Evolutionary conservation across 2,888 invertebrate species (phyloP).

Genomic region (Hydrotaea diabolus): DNA sequence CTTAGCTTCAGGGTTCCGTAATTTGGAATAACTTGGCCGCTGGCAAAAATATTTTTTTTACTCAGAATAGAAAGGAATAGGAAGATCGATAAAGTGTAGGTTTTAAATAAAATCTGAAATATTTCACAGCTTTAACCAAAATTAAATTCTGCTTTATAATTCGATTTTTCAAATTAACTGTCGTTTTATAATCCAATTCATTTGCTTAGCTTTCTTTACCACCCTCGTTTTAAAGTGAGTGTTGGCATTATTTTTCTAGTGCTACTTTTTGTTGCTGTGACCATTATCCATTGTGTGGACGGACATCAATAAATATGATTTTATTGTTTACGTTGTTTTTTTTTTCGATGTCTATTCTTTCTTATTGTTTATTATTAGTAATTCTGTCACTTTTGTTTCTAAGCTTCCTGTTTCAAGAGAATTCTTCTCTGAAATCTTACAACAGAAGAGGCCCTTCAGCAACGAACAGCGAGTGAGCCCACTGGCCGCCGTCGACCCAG

Average conservation of each 20-base stretch:
- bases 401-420: conserved; percentile 60
- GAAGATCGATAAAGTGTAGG: too few relatives aligned
- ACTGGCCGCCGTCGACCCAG: not conserved
- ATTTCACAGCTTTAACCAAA: too few relatives aligned
- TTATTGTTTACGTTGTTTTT: conserved; percentile 15
- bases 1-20: too few relatives aligned
- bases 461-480: too few relatives aligned
- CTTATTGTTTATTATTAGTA: conserved; percentile 62
- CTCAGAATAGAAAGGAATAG: too few relatives aligned
- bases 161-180: too few relatives aligned
- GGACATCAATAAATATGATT: conserved; percentile 31
- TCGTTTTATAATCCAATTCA: too few relatives aligned
- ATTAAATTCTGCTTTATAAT: too few relatives aligned
- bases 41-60: too few relatives aligned
- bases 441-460: conserved; percentile 15
- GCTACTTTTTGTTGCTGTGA: not conserved
- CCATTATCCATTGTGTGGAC: not conserved
- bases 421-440: conserved; percentile 38
- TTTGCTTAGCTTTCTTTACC: too few relatives aligned
- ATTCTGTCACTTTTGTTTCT: conserved; percentile 61
- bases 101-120: too few relatives aligned
- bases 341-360: conserved; percentile 42
- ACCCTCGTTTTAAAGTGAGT: not conserved
- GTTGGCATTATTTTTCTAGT: not conserved
- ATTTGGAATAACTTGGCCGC: too few relatives aligned